Evolutionary conservation across 2,113 vertebrate species (phyloP).

Genomic region (Takifugu bimaculatus): DNA sequence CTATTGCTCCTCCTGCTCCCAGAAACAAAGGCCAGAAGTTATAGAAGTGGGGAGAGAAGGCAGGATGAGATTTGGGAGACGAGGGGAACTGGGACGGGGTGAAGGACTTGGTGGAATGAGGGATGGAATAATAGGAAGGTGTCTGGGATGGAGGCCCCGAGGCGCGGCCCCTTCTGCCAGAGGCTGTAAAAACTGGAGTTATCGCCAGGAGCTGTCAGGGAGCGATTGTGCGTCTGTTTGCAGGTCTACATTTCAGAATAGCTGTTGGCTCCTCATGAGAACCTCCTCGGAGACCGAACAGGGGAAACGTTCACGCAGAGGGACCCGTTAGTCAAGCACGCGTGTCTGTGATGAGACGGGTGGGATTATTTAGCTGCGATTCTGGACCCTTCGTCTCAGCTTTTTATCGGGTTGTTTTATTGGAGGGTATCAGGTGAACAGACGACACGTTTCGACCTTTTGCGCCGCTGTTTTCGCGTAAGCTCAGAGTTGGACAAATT

Average conservation of each 20-base stretch:
- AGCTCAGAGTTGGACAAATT: neutral
- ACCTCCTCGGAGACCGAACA: neutral
- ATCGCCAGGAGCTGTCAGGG: slow-evolving; percentile 36
- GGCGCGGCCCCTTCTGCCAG: slow-evolving; percentile 50
- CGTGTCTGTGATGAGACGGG: too few relatives aligned
- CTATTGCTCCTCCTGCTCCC: slow-evolving; percentile 59
- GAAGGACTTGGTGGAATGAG: slow-evolving; percentile 40
- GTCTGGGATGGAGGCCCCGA: slow-evolving; percentile 57
- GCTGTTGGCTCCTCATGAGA: neutral
- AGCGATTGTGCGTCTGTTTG: slow-evolving; percentile 5
- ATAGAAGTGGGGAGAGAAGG: slow-evolving; percentile 28
- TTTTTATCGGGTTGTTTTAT: neutral
- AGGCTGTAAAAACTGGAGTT: slow-evolving; percentile 53
- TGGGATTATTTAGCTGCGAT: too few relatives aligned
- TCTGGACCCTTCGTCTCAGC: too few relatives aligned
- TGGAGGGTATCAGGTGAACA: too few relatives aligned
- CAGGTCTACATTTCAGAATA: slow-evolving; percentile 27
- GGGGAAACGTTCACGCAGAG: neutral
- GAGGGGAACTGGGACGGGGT: slow-evolving; percentile 16
- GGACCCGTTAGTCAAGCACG: neutral
- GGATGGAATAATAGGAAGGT: slow-evolving; percentile 52
- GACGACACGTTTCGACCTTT: too few relatives aligned
- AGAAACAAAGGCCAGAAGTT: slow-evolving; percentile 69
- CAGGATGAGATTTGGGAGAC: slow-evolving; percentile 15
- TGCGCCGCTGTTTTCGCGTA: neutral